Conservation (phyloP, 2,113 vertebrate genomes). For the Ctenodactylus gundi region DNA sequence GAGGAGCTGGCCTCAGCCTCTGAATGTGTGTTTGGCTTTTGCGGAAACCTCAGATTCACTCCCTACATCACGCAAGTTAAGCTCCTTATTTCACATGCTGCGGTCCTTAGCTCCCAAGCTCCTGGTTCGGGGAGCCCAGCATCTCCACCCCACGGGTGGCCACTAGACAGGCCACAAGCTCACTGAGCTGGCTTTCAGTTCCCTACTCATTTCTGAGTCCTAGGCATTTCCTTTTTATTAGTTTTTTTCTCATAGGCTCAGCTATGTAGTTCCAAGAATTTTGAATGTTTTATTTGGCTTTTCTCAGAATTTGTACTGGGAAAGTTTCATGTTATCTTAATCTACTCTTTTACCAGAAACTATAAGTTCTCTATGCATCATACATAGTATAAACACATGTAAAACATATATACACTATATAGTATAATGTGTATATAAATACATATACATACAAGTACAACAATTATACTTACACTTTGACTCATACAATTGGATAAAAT, state of each 20-base stretch:
- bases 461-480: neutral
- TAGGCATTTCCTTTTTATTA: constrained; percentile 10
- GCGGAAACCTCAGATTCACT: neutral
- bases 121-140: neutral
- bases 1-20: neutral
- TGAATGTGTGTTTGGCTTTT: neutral
- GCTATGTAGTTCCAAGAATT: constrained; percentile 47
- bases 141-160: neutral
- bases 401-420: neutral
- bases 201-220: constrained; percentile 33
- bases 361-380: neutral
- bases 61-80: neutral
- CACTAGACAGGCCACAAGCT: neutral
- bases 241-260: neutral
- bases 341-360: neutral
- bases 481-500: neutral
- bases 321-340: constrained; percentile 37
- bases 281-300: constrained; percentile 12
- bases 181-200: constrained; percentile 39
- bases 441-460: neutral
- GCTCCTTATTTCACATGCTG: neutral
- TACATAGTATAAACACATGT: neutral
- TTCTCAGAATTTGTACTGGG: constrained; percentile 55
- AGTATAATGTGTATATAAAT: neutral
- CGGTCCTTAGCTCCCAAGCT: neutral